Base-by-base conservation (phyloP, 2,113 vertebrate species). In the Cebidichthys violaceus region DNA sequence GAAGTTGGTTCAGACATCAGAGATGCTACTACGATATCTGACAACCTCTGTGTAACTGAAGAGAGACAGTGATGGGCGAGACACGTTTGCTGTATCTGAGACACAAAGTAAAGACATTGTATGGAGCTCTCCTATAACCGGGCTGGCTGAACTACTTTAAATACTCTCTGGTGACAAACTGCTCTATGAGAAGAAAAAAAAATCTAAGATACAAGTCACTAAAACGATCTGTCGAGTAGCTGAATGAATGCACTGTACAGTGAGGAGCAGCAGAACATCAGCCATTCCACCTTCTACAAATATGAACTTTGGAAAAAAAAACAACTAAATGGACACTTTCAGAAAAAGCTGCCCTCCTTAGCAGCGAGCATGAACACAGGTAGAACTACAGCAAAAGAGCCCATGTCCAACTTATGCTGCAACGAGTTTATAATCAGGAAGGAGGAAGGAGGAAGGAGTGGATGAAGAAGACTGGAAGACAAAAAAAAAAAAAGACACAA, bases 311-410 rank as follows among this genome's bases (percentile, higher is more conserved):
- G 66, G 78, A 66, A 77, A 31, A 80, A 60, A 62, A 79, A 65
- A 75, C 24, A 81, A 62, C 39, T 85, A 72, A 84, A 87, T 70
- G 57, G 69, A 14, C 43, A 37, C 86, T 81, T 92, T 93, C 79
- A 93, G 72, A 69, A 45, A 72, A 68, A 79, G 61, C 61, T 65
- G 70, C n/a, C 41, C 18, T 35, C 10, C 33, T 22, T n/a, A 20
- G 27, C 60, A 50, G 24, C 10, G 59, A 3, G 35, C 10, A 43
- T 33, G 82, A 31, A 80, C 35, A 77, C 35, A 37, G 37, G 17
- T 17, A 74, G 4, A 68, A 10, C 11, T 37, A 39, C 0, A 4
- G 15, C 14, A 9, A 47, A 55, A 22, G 18, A 62, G 24, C 8
- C 22, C 4, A 41, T 24, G 33, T 57, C 7, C 5, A 39, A n/a